Conservation (phyloP, 2,797 vertebrate genomes). For the Rhinichthys osculus region DNA sequence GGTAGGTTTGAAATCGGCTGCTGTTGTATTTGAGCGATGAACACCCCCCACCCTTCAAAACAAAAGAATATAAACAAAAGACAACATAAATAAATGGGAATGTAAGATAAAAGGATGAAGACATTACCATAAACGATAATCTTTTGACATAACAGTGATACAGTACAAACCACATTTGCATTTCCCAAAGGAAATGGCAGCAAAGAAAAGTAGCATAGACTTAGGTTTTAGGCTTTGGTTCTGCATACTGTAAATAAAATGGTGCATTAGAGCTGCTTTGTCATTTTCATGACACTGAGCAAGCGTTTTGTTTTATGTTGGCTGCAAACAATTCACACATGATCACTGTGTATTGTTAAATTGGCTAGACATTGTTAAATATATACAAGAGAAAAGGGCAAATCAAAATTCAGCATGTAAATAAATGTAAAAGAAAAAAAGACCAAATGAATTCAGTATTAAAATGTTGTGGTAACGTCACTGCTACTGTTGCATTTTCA, state of each 20-base stretch:
- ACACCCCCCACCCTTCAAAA: constrained; percentile 74
- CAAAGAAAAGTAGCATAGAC: background rate
- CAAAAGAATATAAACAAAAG: constrained; percentile 30
- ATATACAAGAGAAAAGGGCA: background rate
- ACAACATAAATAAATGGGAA: constrained; percentile 20
- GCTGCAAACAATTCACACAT: background rate
- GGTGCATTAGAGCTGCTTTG: background rate
- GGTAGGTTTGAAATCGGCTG: constrained; percentile 72
- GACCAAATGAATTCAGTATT: background rate
- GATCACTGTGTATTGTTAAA: background rate
- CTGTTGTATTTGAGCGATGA: constrained; percentile 75
- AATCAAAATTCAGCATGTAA: background rate
- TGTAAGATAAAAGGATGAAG: background rate
- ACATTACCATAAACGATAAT: constrained; percentile 25
- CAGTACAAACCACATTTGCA: background rate
- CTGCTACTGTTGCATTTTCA: background rate
- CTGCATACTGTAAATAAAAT: background rate
- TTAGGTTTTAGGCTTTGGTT: background rate
- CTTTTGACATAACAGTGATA: constrained; percentile 20
- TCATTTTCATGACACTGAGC: background rate
- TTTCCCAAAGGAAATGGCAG: background rate
- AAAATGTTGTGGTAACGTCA: background rate
- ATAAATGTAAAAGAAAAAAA: background rate
- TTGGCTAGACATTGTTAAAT: background rate
- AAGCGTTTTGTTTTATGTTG: background rate